Evolutionary conservation across 2,888 invertebrate genomes (phyloP).

Genomic region (Andrena marginata): DNA sequence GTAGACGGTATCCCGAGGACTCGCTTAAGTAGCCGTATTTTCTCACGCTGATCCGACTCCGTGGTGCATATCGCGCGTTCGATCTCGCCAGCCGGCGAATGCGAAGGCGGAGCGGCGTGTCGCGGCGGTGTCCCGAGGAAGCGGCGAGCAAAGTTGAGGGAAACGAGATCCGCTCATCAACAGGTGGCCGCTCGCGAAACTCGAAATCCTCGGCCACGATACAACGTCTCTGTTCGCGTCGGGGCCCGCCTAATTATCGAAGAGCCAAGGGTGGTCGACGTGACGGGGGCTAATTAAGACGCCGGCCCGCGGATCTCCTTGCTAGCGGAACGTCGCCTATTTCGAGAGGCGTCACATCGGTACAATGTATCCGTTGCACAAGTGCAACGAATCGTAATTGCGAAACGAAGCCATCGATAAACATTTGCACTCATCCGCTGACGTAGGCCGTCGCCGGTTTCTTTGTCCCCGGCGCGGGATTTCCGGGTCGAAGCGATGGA

Average conservation of each 20-base stretch:
- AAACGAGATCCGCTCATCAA: slow-evolving; percentile 64
- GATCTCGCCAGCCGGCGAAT: slow-evolving; percentile 35
- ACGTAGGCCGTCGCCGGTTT: not conserved
- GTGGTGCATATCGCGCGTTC: slow-evolving; percentile 29
- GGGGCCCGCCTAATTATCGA: slow-evolving; percentile 44
- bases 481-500: not conserved
- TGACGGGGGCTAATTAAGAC: slow-evolving; percentile 32
- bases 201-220: slow-evolving; percentile 61
- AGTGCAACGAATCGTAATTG: slow-evolving; percentile 5
- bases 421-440: not conserved
- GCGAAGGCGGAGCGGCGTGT: slow-evolving; percentile 22
- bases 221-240: slow-evolving; percentile 44
- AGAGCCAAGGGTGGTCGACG: slow-evolving; percentile 42
- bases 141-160: slow-evolving; percentile 57
- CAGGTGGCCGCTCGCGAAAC: slow-evolving; percentile 70
- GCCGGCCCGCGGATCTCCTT: not conserved
- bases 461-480: not conserved
- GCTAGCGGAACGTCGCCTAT: slow-evolving; percentile 42
- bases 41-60: slow-evolving; percentile 23
- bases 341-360: slow-evolving; percentile 21
- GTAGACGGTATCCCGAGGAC: not conserved
- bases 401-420: slow-evolving; percentile 9
- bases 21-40: slow-evolving; percentile 22
- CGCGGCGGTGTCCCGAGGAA: slow-evolving; percentile 19
- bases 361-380: slow-evolving; percentile 8